Evolutionary conservation across 2,113 vertebrate species (phyloP).

Genomic region (Egretta garzetta): DNA sequence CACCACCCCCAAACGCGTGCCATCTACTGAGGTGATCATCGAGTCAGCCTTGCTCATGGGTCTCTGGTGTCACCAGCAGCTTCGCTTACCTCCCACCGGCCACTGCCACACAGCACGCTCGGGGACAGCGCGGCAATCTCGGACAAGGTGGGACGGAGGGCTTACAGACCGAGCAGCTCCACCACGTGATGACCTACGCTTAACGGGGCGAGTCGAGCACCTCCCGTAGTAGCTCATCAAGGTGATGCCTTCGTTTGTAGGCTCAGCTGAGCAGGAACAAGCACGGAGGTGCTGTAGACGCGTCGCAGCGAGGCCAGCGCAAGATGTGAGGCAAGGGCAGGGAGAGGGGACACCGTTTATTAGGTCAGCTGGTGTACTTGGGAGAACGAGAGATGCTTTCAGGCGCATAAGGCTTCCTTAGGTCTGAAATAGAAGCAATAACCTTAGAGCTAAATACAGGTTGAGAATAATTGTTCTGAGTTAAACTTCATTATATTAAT

Average conservation of each 20-base stretch:
- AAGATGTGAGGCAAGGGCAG: background rate
- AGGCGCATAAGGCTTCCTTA: background rate
- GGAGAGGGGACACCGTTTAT: background rate
- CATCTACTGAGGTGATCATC: background rate
- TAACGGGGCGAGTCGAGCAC: background rate
- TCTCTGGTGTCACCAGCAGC: background rate
- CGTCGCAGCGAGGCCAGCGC: accelerated
- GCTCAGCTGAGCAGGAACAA: background rate
- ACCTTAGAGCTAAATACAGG: conserved; percentile 46
- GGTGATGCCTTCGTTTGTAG: background rate
- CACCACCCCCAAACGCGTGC: background rate
- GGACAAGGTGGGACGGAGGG: background rate
- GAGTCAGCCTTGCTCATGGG: background rate
- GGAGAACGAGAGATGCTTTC: background rate
- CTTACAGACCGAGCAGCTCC: background rate
- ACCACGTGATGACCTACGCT: accelerated
- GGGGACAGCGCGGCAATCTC: background rate
- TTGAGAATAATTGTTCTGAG: conserved; percentile 36
- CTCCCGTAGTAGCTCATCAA: background rate
- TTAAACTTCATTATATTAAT: conserved; percentile 40
- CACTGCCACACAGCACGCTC: accelerated
- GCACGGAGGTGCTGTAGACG: background rate
- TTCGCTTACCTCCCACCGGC: background rate
- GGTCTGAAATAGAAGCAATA: conserved; percentile 46
- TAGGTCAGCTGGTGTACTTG: background rate